Base-by-base conservation (phyloP, 2,797 vertebrate genomes). In the Euphonia xanthogaster region DNA sequence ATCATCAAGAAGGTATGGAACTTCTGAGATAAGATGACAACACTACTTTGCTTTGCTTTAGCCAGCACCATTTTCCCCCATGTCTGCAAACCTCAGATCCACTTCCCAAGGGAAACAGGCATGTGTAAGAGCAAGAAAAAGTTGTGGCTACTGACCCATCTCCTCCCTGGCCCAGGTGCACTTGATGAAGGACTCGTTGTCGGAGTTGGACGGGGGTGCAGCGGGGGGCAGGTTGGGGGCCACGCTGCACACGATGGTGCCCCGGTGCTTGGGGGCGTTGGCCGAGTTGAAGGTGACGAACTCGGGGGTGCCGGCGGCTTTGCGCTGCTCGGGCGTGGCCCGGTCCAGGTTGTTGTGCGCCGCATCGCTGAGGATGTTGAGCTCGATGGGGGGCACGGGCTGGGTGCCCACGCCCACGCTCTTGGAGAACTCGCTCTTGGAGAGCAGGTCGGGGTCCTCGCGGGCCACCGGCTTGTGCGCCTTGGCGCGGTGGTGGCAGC, bases 171-270 rank as follows among this genome's bases (percentile, higher is more conserved):
- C 98, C 99, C 99, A 99, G 88, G 98, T 98, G 96, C 97, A 98
- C 97, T 99, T 99, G 96, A 98, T 95, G 96, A 99, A 97, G 51
- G 99, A 98, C 93, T 99, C 99, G 0, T 98, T 99, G 96, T 99
- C 99, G 0, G 98, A 98, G 96, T 97, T 98, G 90, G 99, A 98
- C 2, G 98, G 97, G 1, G 98, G 98, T 0, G 97, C 97, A 0
- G 95, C 92, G 0, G 98, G 96, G 0, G 99, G 99, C 35, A 99
- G 98, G 95, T 99, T 98, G n/a, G 99, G 99, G 19, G 99, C 99
- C 85, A 99, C 99, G 0, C 99, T 99, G 98, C 99, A 99, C 90
- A 99, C 98, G 3, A 98, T 98, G 2, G 99, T 98, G 18, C 98
- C 98, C 47, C 98, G 98, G 7, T 97, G 97, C 96, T 98, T 98